Evolutionary conservation across 1,140 invertebrate species (phyloP), one percentile per base, ranked within the genome.

Genomic region (Onthophagus taurus): DNA sequence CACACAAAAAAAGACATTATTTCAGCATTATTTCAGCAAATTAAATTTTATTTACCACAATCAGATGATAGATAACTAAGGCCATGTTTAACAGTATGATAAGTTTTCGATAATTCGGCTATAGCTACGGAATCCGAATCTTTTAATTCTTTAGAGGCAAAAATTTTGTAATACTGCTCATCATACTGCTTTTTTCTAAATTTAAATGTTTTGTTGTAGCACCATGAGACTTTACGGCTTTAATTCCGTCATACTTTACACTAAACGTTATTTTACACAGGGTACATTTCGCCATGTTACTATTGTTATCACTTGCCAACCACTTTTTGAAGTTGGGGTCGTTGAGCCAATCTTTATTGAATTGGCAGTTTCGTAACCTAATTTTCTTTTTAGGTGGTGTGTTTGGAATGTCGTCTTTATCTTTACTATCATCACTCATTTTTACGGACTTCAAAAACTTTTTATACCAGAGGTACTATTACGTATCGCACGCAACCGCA

Each of bases 281-380:
- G 16, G 31, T 34, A 34, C 31, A 34, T 34, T 14, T 34, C n/a
- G 31, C 31, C 14, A 34, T 34, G 16, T 34, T 34, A 34, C n/a
- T 16, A 34, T 34, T 14, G n/a, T 34, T 16, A 34, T 34, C 31
- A 34, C 16, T 34, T 34, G 31, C 14, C 16, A 34, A 14, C 31
- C 31, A 34, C 14, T 34, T 34, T 8, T 34, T 34, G 31, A 13
- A 34, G 16, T 34, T 3, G 16, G 31, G 31, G 16, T 34, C 16
- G n/a, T 34, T 16, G 16, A 34, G 31, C 31, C 31, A 34, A 14
- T 34, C 31, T 34, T 34, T 34, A 34, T 34, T 34, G 16, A 34
- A 34, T 34, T 34, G 31, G 31, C 31, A 34, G 31, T 34, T 34
- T 34, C 31, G n/a, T 34, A 16, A 13, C 31, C 16, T 34, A 34